A percentile compares a stretch with the other conserved stretches of the same genome.
Evolutionary conservation across 2,113 vertebrate species (phyloP).

Genomic region (Struthidea cinerea): DNA sequence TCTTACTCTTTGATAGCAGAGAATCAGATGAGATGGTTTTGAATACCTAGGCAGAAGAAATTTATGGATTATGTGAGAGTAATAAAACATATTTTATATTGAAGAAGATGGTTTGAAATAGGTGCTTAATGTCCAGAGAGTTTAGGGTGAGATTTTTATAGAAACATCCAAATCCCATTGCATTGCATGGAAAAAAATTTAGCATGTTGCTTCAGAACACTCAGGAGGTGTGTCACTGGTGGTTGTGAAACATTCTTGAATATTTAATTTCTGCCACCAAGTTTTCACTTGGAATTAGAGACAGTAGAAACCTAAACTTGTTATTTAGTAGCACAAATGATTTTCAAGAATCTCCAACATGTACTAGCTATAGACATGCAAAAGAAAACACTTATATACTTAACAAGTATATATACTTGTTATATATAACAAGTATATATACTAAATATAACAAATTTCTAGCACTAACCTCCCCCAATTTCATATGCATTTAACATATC

Average conservation of each 20-base stretch:
- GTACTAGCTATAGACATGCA: background rate
- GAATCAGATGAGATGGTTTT: background rate
- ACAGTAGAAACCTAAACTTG: background rate
- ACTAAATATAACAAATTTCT: too few relatives aligned
- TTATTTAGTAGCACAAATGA: background rate
- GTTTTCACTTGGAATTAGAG: background rate
- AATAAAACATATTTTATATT: background rate
- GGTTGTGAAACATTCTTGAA: background rate
- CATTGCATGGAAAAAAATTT: background rate
- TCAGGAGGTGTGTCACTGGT: background rate
- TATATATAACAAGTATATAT: too few relatives aligned
- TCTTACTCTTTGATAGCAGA: background rate
- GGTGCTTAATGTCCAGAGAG: background rate
- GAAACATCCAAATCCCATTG: background rate
- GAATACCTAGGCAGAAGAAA: background rate
- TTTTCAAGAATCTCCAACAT: background rate
- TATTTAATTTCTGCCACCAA: background rate
- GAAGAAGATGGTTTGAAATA: background rate
- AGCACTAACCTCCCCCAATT: background rate
- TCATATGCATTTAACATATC: background rate
- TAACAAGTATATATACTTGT: too few relatives aligned
- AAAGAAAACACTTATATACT: rapidly evolving
- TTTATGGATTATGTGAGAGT: background rate
- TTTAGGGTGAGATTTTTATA: background rate
- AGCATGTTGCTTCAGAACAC: background rate